A percentile compares a stretch with the other conserved stretches of the same genome.
Evolutionary conservation across 2,888 invertebrate genomes (phyloP).

Genomic region (Hipparchia semele): DNA sequence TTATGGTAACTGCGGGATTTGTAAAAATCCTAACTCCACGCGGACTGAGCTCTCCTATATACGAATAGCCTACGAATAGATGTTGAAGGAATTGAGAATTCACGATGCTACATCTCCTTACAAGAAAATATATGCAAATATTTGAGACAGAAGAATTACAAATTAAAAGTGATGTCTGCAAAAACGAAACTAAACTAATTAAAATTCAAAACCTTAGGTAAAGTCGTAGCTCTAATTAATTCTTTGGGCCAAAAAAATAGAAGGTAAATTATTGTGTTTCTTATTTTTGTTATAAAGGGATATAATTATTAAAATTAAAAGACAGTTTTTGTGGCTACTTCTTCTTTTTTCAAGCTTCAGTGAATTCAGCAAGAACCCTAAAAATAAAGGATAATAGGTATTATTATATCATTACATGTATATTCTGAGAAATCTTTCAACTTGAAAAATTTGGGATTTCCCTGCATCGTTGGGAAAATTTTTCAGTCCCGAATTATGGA

Average conservation of each 20-base stretch:
- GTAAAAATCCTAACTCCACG: too few species aligned
- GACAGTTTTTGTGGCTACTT: background rate
- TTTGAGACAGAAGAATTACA: background rate
- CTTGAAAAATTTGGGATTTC: background rate
- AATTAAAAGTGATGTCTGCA: background rate
- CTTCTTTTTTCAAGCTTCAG: conserved; percentile 9
- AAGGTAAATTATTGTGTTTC: background rate
- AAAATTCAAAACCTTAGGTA: too few species aligned
- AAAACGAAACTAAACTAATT: too few species aligned
- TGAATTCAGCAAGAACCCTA: background rate
- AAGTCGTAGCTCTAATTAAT: background rate
- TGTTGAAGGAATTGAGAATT: too few species aligned
- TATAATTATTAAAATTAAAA: background rate
- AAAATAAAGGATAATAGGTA: background rate
- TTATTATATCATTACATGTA: background rate
- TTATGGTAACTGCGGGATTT: too few species aligned
- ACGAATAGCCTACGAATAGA: too few species aligned
- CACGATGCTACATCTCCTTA: background rate
- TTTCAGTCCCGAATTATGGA: background rate
- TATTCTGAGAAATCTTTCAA: background rate
- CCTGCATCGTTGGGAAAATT: background rate
- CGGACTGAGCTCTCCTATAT: too few species aligned
- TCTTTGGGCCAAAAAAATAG: background rate
- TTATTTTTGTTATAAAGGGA: background rate
- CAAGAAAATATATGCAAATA: conserved; percentile 4